A percentile compares a stretch with the other conserved stretches of the same genome.
Conservation (phyloP, 1,140 invertebrate genomes). For the Sarcophaga bullata region DNA sequence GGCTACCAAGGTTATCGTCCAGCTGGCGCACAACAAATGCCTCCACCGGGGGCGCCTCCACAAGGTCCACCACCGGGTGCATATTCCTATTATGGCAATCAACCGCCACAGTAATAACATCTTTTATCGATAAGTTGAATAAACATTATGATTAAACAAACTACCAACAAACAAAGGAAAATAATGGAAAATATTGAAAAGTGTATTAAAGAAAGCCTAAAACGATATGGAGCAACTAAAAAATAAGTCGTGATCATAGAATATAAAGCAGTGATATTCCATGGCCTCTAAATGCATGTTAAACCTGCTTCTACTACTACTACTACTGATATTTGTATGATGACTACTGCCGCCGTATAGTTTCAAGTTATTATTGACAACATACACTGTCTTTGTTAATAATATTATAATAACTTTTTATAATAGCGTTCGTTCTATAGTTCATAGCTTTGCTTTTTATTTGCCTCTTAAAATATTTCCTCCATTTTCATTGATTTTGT, state of each 20-base stretch:
- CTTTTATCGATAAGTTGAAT: neutral
- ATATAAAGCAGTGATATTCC: neutral
- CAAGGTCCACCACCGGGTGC: slow-evolving; percentile 64
- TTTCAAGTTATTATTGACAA: no score
- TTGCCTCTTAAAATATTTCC: no score
- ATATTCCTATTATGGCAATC: slow-evolving; percentile 61
- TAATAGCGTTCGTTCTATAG: no score
- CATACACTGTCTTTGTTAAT: no score
- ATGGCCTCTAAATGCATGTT: neutral
- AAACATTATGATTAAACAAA: neutral
- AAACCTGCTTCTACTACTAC: no score
- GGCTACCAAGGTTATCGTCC: slow-evolving; percentile 60
- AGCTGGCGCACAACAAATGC: slow-evolving; percentile 58
- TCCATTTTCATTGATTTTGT: no score
- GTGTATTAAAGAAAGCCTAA: neutral
- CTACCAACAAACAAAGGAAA: neutral
- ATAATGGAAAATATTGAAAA: neutral
- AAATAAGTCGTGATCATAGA: slow-evolving; percentile 70
- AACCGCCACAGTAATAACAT: slow-evolving; percentile 55
- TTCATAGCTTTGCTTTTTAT: no score
- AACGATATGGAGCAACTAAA: neutral
- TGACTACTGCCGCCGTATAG: no score
- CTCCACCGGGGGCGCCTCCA: slow-evolving; percentile 62
- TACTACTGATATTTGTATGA: no score
- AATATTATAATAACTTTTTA: no score